Conservation (phyloP, 2,113 vertebrate species). For the Fregata magnificens region DNA sequence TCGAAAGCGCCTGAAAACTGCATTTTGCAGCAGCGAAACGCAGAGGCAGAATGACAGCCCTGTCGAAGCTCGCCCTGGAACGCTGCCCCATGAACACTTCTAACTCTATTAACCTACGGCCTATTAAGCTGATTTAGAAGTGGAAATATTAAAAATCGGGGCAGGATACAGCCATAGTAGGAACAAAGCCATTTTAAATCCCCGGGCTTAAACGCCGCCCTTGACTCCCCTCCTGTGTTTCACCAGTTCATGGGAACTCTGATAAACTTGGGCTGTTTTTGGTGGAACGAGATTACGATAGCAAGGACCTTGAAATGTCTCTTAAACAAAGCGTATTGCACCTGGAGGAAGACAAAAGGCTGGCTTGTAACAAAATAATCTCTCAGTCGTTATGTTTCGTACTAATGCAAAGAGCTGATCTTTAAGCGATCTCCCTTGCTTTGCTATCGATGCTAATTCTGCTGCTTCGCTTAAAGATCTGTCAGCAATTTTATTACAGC, state of each 20-base stretch:
- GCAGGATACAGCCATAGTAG: not conserved
- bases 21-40: not conserved
- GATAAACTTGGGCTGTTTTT: slow-evolving; percentile 47
- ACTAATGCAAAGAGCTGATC: not conserved
- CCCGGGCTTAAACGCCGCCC: not conserved
- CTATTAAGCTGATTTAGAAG: not conserved
- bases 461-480: not conserved
- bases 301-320: slow-evolving; percentile 41
- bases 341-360: slow-evolving; percentile 48
- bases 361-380: slow-evolving; percentile 1
- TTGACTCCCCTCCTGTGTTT: not conserved
- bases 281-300: not conserved
- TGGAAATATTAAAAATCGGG: not conserved
- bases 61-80: accelerated
- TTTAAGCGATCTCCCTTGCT: not conserved
- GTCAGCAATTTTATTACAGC: slow-evolving; percentile 27
- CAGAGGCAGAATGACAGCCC: not conserved
- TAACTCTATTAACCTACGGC: not conserved
- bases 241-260: slow-evolving; percentile 6
- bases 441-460: not conserved
- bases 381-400: not conserved
- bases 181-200: not conserved
- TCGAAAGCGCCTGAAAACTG: not conserved
- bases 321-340: slow-evolving; percentile 25
- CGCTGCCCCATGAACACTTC: accelerated